Percentiles rank a stretch among this genome's conserved stretches.
phyloP scores from a whole-genome alignment of 2,888 invertebrate genomes.

The Acronicta leporina region DNA sequence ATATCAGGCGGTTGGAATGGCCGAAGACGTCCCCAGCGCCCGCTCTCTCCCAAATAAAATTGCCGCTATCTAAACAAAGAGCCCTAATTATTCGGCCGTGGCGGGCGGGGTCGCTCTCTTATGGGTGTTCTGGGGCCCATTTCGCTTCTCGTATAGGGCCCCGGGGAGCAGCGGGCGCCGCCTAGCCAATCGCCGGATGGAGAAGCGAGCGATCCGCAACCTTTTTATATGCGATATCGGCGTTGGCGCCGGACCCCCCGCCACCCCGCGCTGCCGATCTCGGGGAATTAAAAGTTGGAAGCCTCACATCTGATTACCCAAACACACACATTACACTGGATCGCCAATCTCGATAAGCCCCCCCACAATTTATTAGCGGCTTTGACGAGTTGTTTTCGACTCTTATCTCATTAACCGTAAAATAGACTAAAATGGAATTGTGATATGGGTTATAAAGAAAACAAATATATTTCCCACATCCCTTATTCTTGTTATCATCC shows the following conservation, averaged over 20 bases:
- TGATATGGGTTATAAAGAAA: constrained; percentile 52
- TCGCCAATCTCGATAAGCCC: constrained; percentile 84
- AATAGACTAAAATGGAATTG: constrained; percentile 55
- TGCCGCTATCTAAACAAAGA: constrained; percentile 90
- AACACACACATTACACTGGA: constrained; percentile 83
- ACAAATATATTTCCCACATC: constrained; percentile 42
- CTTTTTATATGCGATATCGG: constrained; percentile 88
- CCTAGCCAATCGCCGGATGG: constrained; percentile 90
- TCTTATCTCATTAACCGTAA: constrained; percentile 69
- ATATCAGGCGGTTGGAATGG: constrained; percentile 86
- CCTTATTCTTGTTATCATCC: constrained; percentile 39
- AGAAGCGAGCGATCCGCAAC: constrained; percentile 88
- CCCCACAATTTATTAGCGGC: constrained; percentile 80
- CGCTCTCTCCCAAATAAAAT: constrained; percentile 90
- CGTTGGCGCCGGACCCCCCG: constrained; percentile 80
- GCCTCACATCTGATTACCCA: constrained; percentile 85
- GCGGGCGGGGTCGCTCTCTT: constrained; percentile 91
- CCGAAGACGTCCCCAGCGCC: constrained; percentile 88
- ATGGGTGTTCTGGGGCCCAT: constrained; percentile 92
- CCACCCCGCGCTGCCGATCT: constrained; percentile 68
- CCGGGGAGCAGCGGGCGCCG: constrained; percentile 90
- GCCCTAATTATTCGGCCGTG: constrained; percentile 91
- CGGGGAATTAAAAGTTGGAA: constrained; percentile 86
- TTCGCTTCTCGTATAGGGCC: constrained; percentile 91
- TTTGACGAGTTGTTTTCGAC: constrained; percentile 77